Evolutionary conservation across 1,140 invertebrate species (phyloP).

Genomic region (Sarcophaga bullata): DNA sequence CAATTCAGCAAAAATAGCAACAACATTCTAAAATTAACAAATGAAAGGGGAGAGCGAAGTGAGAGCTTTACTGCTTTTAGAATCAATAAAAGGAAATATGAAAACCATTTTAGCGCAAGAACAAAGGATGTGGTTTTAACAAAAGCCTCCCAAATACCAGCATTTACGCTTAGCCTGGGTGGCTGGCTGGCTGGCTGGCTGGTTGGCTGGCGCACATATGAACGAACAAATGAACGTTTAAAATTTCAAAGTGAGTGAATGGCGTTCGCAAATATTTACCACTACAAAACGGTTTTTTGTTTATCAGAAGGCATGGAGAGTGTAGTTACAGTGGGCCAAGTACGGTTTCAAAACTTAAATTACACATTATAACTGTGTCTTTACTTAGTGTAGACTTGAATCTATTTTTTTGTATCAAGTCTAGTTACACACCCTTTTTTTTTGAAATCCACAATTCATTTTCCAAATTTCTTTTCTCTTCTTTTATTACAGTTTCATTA

Average conservation of each 20-base stretch:
- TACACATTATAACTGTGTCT: neutral
- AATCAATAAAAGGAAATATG: neutral
- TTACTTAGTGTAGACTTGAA: neutral
- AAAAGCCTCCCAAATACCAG: no score
- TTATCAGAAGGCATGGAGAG: no score
- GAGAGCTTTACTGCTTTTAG: neutral
- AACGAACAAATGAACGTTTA: no score
- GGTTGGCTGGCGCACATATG: no score
- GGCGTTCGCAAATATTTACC: no score
- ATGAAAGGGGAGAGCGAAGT: neutral
- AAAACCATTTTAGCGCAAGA: neutral
- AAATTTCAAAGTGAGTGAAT: no score
- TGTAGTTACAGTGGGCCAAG: no score
- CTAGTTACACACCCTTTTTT: neutral
- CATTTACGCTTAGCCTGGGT: no score
- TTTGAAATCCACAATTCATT: slow-evolving; percentile 29
- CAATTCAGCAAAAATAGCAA: neutral
- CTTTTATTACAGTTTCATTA: slow-evolving; percentile 5
- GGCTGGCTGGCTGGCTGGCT: no score
- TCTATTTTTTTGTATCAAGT: neutral
- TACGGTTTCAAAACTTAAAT: no score
- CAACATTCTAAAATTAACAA: neutral
- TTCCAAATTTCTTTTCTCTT: neutral
- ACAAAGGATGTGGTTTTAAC: neutral
- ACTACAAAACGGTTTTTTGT: no score